Base-by-base conservation (phyloP, 2,888 invertebrate species). In the Barypeithes pellucidus region DNA sequence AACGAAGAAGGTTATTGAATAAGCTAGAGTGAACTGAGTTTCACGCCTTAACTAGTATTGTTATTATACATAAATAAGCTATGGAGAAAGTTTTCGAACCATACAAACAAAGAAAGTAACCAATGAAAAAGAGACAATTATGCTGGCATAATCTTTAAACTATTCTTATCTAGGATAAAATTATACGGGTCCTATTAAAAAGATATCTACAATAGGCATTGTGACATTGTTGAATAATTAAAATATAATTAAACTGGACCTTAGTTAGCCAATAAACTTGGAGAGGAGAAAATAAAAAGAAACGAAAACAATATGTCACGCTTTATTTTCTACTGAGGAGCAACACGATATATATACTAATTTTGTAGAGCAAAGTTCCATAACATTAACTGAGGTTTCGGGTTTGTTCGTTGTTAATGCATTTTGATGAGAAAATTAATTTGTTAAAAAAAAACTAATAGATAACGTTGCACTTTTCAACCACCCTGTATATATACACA, bases 401-500 rank as follows among this genome's bases (percentile, higher is more conserved):
- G n/a, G n/a, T n/a, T n/a, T n/a, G n/a, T n/a, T n/a, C n/a, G n/a
- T n/a, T n/a, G n/a, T n/a, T n/a, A n/a, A n/a, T n/a, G n/a, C n/a
- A n/a, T n/a, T n/a, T 29, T 4, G 29, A 29, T 9, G 29, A 1
- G 1, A 29, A 29, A 29, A 29, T 9, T 8, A 2, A 29, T 29
- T 29, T 29, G 9, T 29, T 29, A 8, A 7, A 7, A 29, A n/a
- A 29, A 29, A 29, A 43, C 43, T 16, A 4, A 5, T 7, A n/a
- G n/a, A 16, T 14, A 29, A 57, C 11, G 36, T 57, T 47, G 33
- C 16, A 67, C 36, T 54, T 45, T 57, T 57, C 33, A 45, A 29
- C 18, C 45, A 59, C 45, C 52, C 57, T 45, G 41, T 60, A 60
- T 33, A 47, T n/a, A 70, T 81, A 81, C 82, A 76, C 80, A 83